phyloP scores from a whole-genome alignment of 1,140 invertebrate genomes.

The Drosophila melanica region DNA sequence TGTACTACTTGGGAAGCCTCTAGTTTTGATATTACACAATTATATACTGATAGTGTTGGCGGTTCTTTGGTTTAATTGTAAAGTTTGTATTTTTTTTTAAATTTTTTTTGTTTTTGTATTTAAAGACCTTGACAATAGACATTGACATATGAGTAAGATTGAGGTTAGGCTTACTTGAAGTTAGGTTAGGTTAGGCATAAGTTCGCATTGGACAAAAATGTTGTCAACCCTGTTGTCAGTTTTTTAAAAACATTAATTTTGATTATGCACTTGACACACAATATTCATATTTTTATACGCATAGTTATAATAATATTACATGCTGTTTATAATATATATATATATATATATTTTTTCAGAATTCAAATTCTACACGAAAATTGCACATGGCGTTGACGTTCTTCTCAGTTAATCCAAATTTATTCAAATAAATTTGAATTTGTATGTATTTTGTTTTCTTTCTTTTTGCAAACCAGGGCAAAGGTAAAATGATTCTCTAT shows the following conservation, averaged over 20 bases:
- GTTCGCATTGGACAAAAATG: conserved; percentile 46
- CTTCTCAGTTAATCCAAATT: conserved; percentile 21
- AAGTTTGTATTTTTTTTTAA: conserved; percentile 16
- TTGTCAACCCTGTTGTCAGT: conserved; percentile 56
- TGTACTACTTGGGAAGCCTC: conserved; percentile 81
- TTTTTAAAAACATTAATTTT: conserved; percentile 65
- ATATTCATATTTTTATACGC: conserved; percentile 40
- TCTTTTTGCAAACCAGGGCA: conserved; percentile 17
- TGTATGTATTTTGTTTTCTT: conserved; percentile 11
- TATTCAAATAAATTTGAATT: not conserved
- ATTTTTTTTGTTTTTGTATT: conserved; percentile 8
- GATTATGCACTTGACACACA: conserved; percentile 71
- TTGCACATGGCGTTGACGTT: conserved; percentile 63
- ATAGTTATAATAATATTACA: conserved; percentile 51
- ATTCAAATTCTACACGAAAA: conserved; percentile 71
- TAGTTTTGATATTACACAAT: conserved; percentile 69
- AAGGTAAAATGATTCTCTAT: conserved; percentile 25
- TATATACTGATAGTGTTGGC: conserved; percentile 63
- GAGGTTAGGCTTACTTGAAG: conserved; percentile 41
- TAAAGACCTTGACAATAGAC: conserved; percentile 49
- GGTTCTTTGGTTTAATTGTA: conserved; percentile 48
- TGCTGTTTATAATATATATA: conserved; percentile 10
- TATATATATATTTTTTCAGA: conserved; percentile 41
- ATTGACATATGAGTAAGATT: conserved; percentile 45
- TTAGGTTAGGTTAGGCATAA: conserved; percentile 46